These are phyloP conservation scores for Sthenelais limicola DNA, from an alignment of 2,888 invertebrate genomes.

Conservation along the genomic window DNA sequence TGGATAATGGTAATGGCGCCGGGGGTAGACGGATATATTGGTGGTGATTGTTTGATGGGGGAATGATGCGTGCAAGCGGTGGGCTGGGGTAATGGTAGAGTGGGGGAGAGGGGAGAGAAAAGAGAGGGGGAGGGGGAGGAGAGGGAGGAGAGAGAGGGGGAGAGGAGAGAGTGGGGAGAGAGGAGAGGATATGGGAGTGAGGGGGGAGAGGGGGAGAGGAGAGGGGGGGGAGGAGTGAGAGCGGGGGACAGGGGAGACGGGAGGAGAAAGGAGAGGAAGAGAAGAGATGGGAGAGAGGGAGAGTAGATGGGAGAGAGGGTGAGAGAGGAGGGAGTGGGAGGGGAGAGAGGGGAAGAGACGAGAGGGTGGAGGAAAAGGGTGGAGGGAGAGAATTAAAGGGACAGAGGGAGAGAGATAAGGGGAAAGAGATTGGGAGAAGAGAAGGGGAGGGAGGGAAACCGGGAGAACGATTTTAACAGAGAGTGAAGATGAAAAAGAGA, in stretches of 20 bases:
- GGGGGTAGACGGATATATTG: too few species aligned
- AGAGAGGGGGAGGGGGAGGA: neutral
- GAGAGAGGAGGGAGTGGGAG: neutral
- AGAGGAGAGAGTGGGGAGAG: neutral
- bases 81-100: neutral
- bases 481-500: too few species aligned
- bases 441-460: too few species aligned
- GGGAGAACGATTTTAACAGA: too few species aligned
- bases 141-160: neutral
- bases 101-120: neutral
- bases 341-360: neutral
- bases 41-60: too few species aligned
- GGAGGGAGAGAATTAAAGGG: neutral
- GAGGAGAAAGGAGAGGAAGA: neutral
- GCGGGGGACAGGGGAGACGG: neutral
- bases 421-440: too few species aligned
- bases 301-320: neutral
- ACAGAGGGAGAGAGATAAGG: too few species aligned
- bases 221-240: neutral
- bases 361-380: neutral
- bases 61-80: neutral
- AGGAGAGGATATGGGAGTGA: neutral
- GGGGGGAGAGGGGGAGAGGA: neutral
- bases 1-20: too few species aligned
- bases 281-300: neutral